Conservation (phyloP, 2,888 invertebrate species). For the Tachina lurida region DNA sequence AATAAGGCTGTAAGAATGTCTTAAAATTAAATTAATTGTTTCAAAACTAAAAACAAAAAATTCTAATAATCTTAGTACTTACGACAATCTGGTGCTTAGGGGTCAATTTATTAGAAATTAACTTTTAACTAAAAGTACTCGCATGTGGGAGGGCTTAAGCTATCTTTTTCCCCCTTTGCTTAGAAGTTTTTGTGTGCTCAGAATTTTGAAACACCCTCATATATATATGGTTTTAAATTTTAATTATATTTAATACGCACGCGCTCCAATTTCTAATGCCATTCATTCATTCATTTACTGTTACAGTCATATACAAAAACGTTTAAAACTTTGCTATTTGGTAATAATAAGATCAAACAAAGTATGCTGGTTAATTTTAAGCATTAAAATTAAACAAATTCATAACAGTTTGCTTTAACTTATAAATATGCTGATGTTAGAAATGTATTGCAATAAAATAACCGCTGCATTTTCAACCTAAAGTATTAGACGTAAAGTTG, state of each 20-base stretch:
- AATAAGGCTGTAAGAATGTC: too few relatives aligned
- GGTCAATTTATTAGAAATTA: constrained; percentile 29
- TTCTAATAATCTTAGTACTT: too few relatives aligned
- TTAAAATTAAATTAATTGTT: too few relatives aligned
- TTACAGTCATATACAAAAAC: background rate
- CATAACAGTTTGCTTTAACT: too few relatives aligned
- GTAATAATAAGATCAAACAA: constrained; percentile 40
- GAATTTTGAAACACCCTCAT: constrained; percentile 68
- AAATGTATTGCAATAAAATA: background rate
- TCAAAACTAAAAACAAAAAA: too few relatives aligned
- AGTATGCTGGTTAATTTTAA: constrained; percentile 32
- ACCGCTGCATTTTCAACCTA: background rate
- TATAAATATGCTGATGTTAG: too few relatives aligned
- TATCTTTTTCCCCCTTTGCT: constrained; percentile 21
- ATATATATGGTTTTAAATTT: background rate
- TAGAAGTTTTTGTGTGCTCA: constrained; percentile 61
- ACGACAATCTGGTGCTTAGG: too few relatives aligned
- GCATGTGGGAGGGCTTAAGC: constrained; percentile 29
- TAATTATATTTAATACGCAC: constrained; percentile 17
- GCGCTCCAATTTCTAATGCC: constrained; percentile 54
- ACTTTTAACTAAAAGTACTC: background rate
- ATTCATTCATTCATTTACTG: constrained; percentile 63
- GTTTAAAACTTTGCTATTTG: background rate
- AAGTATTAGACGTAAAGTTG: too few relatives aligned
- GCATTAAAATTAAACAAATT: background rate